Base-by-base conservation (phyloP, 1,140 invertebrate species). In the Drosophila repletoides region DNA sequence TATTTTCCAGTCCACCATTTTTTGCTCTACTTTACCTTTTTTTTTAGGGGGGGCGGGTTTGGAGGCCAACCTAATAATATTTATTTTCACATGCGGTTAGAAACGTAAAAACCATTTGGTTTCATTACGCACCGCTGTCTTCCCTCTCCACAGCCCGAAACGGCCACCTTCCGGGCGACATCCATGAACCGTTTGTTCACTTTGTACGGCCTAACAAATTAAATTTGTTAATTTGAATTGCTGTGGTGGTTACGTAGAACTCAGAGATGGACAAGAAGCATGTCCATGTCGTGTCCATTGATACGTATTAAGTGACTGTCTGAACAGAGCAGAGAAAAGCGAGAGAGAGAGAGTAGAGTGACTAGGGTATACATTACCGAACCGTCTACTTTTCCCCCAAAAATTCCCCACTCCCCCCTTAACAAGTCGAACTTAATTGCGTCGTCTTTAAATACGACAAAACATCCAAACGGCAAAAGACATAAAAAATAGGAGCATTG, bases 151-250 rank as follows among this genome's bases (percentile, higher is more conserved):
- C n/a, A 17, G 15, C 34, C 29, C 14, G 31, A 48, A n/a, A 46
- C 31, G n/a, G 6, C 14, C 21, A 9, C 14, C 29, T 26, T 6
- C 15, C 40, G 9, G 36, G 15, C 36, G n/a, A 28, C 24, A 3
- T n/a, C 24, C 10, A 3, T 17, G 6, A 5, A 14, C 15, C 48
- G 21, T 49, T 43, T 22, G 22, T 24, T 33, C 22, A 33, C 24
- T 63, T 40, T 55, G 66, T 43, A 15, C 33, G 17, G 56, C 49
- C 49, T 49, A 74, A 83, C 80, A 84, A 84, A 84, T 84, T 84
- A 84, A 84, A 84, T 84, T 84, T 84, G n/a, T n/a, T 84, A 80
- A 84, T 84, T 76, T 86, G 72, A 86, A 84, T 84, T 84, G 80
- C 77, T 72, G 73, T 84, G 71, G 80, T 72, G 80, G 80, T 84